Evolutionary conservation across 37 sponge, comb jelly and placozoan genomes (phyloP), one percentile per base, ranked within the genome.

Genomic region (Oscarella lobularis): DNA sequence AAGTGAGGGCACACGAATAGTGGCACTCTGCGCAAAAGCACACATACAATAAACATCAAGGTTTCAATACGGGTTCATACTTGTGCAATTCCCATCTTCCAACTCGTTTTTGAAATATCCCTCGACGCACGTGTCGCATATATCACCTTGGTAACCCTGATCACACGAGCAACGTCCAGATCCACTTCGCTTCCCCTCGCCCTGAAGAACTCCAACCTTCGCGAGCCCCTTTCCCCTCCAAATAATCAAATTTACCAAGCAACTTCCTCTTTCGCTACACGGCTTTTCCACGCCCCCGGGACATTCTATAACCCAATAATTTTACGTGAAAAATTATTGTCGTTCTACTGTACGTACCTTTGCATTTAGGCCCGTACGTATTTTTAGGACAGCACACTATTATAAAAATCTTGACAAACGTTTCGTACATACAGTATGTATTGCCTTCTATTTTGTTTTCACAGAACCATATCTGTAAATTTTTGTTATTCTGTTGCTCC

Each of bases 211-310:
- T 54, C n/a, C 66, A 31, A 40, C 31, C 30, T 2, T 75, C n/a
- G 30, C n/a, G 48, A 1, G 1, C 6, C n/a, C 32, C 9, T 14
- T 69, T 6, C n/a, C 72, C 9, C 72, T 20, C 9, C 14, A 54
- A 54, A 54, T 54, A 14, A 54, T 14, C 36, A 37, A 4, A 83
- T 82, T 71, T 34, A 94, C 95, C 68, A 75, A 73, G 78, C 95
- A 94, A 36, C 67, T 79, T 27, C 95, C 95, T 65, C 80, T 82
- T 0, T 88, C 88, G 66, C 85, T 78, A 69, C 95, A 94, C 0
- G 87, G 82, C 3, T 80, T 54, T 5, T 87, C 87, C 0, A 54
- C 70, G 0, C 88, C 90, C 1, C 95, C 95, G 37, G 95, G 90
- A 73, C 95, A 94, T 32, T 79, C 91, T 78, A 71, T 35, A 37